Percentiles rank a stretch among this genome's conserved stretches.
phyloP scores from a whole-genome alignment of 2,888 invertebrate species.

The Physocephala rufipes region DNA sequence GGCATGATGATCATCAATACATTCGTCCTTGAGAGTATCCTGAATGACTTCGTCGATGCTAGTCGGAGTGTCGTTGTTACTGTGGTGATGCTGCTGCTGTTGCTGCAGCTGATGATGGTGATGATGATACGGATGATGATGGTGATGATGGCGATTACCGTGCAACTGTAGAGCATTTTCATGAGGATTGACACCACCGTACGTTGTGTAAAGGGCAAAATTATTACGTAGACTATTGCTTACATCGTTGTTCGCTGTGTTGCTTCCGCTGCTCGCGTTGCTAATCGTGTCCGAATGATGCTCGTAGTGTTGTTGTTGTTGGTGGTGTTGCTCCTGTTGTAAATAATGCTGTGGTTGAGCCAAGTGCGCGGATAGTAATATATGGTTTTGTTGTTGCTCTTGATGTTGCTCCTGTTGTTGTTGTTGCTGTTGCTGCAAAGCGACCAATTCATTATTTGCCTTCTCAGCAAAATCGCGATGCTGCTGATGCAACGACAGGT shows the following conservation, averaged over 20 bases:
- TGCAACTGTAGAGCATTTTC: constrained; percentile 50
- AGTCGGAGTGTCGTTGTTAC: constrained; percentile 42
- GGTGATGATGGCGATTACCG: constrained; percentile 35
- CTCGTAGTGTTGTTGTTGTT: constrained; percentile 43
- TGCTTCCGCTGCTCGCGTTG: constrained; percentile 53
- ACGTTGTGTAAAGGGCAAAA: constrained; percentile 51
- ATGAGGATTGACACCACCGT: constrained; percentile 47
- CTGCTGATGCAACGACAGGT: constrained; percentile 52
- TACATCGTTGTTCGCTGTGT: constrained; percentile 9
- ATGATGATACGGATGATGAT: constrained; percentile 41
- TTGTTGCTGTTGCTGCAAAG: constrained; percentile 44
- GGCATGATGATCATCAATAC: constrained; percentile 59
- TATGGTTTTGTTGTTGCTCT: constrained; percentile 44
- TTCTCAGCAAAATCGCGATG: constrained; percentile 41
- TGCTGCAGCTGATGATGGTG: constrained; percentile 45
- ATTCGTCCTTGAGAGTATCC: constrained; percentile 65
- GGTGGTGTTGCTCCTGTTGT: constrained; percentile 44
- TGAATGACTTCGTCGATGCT: constrained; percentile 66
- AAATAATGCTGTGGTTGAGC: constrained; percentile 39
- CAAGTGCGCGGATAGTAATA: constrained; percentile 40
- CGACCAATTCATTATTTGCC: constrained; percentile 31
- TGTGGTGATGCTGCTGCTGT: constrained; percentile 45
- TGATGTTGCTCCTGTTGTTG: constrained; percentile 45
- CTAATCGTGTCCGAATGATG: constrained; percentile 19
- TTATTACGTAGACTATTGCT: constrained; percentile 58